These are phyloP conservation scores for Parasteatoda tepidariorum DNA, from an alignment of 1,140 invertebrate genomes.

Conservation along the genomic window DNA sequence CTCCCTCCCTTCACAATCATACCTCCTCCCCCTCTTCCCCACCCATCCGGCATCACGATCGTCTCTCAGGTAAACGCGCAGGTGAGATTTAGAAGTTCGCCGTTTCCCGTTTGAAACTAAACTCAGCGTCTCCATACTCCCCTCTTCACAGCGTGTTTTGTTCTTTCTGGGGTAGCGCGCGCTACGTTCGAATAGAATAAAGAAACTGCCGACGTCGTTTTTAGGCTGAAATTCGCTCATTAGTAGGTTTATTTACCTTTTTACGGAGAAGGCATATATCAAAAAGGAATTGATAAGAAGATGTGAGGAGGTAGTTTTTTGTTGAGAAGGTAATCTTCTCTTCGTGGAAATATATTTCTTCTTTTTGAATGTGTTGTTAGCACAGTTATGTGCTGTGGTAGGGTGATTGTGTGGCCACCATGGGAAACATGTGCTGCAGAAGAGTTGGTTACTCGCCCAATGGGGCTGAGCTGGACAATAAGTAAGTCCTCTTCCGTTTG, in stretches of 20 bases:
- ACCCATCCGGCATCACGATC: neutral
- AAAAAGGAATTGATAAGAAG: neutral
- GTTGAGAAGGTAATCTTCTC: neutral
- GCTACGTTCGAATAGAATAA: no score
- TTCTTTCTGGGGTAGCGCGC: neutral
- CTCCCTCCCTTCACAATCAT: no score
- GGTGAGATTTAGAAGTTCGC: neutral
- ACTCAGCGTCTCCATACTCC: no score
- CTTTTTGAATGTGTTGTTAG: neutral
- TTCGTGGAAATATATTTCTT: neutral
- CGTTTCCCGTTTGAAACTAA: no score
- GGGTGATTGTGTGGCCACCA: neutral
- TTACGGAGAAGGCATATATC: no score
- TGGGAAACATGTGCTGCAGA: conserved; percentile 42
- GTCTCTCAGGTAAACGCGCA: neutral
- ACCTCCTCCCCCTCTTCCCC: neutral
- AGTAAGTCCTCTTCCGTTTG: conserved; percentile 4
- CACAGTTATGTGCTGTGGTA: neutral
- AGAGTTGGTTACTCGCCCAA: conserved; percentile 26
- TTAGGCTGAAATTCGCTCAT: no score
- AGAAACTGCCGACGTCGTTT: no score
- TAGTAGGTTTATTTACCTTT: no score
- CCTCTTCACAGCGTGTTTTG: neutral
- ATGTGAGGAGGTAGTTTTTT: neutral
- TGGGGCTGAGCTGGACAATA: conserved; percentile 11